Percentiles rank a stretch among this genome's conserved stretches.
phyloP scores from a whole-genome alignment of 2,113 vertebrate species.

The Alexandromys fortis region DNA sequence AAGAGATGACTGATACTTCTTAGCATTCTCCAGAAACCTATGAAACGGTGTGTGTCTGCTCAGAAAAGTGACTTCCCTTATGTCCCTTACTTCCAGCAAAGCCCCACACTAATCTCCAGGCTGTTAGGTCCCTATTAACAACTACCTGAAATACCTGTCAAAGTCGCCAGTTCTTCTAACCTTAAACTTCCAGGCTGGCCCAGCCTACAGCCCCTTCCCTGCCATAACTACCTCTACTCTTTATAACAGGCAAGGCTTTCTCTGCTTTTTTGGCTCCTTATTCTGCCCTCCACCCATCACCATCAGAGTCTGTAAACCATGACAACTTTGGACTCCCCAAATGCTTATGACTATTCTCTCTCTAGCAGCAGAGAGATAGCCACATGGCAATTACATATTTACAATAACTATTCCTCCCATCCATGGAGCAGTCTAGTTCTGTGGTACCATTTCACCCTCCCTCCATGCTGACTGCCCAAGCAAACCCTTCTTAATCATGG shows the following conservation, averaged over 20 bases:
- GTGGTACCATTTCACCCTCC: too few species aligned
- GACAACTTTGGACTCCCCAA: background rate
- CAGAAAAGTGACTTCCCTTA: background rate
- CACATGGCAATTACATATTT: background rate
- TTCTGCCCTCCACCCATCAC: background rate
- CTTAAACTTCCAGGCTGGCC: background rate
- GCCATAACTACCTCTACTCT: background rate
- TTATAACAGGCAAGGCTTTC: background rate
- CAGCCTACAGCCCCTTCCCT: background rate
- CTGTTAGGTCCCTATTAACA: background rate
- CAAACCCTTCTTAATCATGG: background rate
- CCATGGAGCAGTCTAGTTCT: too few species aligned
- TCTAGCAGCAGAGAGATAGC: background rate
- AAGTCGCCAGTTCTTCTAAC: background rate
- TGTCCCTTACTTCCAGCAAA: background rate
- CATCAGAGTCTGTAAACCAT: background rate
- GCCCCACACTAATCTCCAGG: background rate
- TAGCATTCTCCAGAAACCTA: background rate
- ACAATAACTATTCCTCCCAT: background rate
- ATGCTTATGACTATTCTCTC: background rate
- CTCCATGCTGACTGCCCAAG: background rate
- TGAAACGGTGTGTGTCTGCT: background rate
- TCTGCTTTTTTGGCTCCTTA: background rate
- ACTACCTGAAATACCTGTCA: too few species aligned
- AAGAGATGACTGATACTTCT: background rate